Evolutionary conservation across 1,140 invertebrate species (phyloP).

Genomic region (Polypedilum vanderplanki): DNA sequence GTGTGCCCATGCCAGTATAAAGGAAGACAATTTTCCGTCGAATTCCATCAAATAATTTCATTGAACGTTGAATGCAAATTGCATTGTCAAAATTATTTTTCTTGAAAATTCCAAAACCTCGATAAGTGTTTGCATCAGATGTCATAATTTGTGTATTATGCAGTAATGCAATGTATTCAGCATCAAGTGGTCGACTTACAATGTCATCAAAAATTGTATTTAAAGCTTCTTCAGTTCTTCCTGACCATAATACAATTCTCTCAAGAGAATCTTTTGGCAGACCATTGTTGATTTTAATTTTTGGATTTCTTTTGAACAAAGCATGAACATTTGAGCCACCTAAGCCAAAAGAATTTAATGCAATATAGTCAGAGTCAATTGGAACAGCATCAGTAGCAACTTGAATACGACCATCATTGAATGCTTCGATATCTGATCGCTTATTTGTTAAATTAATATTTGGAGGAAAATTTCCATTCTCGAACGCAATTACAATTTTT

Average conservation of each 20-base stretch:
- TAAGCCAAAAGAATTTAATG: slow-evolving; percentile 94
- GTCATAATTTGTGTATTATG: slow-evolving; percentile 60
- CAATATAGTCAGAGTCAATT: slow-evolving; percentile 80
- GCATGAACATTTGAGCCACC: slow-evolving; percentile 94
- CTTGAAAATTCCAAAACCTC: slow-evolving; percentile 57
- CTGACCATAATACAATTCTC: slow-evolving; percentile 70
- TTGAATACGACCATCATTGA: slow-evolving; percentile 77
- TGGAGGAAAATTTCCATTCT: slow-evolving; percentile 78
- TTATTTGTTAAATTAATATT: slow-evolving; percentile 86
- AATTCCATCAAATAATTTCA: slow-evolving; percentile 44
- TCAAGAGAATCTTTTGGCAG: slow-evolving; percentile 49
- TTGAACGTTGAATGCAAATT: slow-evolving; percentile 45
- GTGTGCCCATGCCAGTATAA: no score
- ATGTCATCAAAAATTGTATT: no score
- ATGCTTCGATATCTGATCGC: slow-evolving; percentile 80
- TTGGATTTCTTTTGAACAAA: slow-evolving; percentile 70
- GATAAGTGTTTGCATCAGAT: slow-evolving; percentile 60
- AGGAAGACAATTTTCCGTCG: slow-evolving; percentile 83
- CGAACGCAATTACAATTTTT: slow-evolving; percentile 82
- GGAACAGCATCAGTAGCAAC: slow-evolving; percentile 71
- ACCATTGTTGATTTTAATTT: slow-evolving; percentile 53
- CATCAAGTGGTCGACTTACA: no score
- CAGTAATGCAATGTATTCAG: no score
- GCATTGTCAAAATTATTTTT: no score
- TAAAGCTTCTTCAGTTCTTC: slow-evolving; percentile 77